These are phyloP conservation scores for Alectura lathami DNA, from an alignment of 2,113 vertebrate genomes.

Conservation along the genomic window DNA sequence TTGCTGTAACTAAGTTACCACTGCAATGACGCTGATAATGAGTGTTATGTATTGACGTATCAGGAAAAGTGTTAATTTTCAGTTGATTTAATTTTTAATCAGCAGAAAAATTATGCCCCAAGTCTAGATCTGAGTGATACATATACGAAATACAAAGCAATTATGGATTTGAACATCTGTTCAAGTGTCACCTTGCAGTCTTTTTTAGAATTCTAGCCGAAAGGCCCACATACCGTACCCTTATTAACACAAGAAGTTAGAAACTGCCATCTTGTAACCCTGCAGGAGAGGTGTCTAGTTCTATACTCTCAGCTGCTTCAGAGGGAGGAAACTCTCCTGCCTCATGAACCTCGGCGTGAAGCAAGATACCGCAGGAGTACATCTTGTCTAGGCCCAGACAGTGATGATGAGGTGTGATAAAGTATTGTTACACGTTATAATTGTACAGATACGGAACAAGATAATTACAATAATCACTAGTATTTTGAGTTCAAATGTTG, in stretches of 20 bases:
- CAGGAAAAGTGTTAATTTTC: background rate
- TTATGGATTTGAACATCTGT: background rate
- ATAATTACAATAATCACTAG: background rate
- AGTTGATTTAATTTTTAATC: background rate
- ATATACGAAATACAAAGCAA: background rate
- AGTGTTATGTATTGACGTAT: background rate
- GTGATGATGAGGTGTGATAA: no score
- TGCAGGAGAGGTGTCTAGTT: background rate
- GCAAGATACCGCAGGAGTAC: no score
- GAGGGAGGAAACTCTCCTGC: background rate
- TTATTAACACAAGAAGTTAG: background rate
- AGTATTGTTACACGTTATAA: background rate
- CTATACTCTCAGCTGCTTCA: background rate
- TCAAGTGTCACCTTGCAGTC: background rate
- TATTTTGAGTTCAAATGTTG: background rate
- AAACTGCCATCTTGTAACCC: background rate
- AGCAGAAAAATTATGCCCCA: background rate
- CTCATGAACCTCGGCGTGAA: background rate
- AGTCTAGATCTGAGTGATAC: background rate
- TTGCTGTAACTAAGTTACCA: background rate
- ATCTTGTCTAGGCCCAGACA: background rate
- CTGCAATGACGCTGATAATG: background rate
- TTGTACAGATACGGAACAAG: background rate
- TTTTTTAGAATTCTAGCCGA: background rate
- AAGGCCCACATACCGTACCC: background rate